Conservation (phyloP, 2,888 invertebrate species). For the Sclerodermus sp. region DNA sequence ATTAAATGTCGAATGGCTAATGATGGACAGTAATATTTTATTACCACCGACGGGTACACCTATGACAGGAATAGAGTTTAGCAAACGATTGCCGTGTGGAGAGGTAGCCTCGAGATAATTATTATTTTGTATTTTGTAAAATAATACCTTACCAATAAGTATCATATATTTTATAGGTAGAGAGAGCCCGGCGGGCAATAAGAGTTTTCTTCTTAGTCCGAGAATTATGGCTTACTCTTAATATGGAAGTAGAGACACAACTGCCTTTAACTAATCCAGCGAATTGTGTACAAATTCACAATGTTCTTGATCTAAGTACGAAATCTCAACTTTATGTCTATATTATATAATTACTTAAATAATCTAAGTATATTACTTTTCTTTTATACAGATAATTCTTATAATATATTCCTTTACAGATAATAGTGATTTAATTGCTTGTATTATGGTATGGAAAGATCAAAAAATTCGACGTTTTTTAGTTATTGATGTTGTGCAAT, state of each 20-base stretch:
- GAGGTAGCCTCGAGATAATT: conserved; percentile 66
- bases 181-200: conserved; percentile 84
- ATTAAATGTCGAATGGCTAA: conserved; percentile 90
- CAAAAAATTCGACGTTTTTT: conserved; percentile 90
- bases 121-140: conserved; percentile 5
- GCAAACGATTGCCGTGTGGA: conserved; percentile 92
- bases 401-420: too few relatives aligned
- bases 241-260: conserved; percentile 81
- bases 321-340: conserved; percentile 17
- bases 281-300: conserved; percentile 88
- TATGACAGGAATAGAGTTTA: conserved; percentile 92
- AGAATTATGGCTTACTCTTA: conserved; percentile 76
- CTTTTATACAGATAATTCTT: conserved; percentile 70
- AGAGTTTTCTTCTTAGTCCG: conserved; percentile 89
- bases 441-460: conserved; percentile 89
- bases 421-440: conserved; percentile 96
- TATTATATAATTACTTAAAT: neutral
- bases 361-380: neutral
- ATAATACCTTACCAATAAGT: too few relatives aligned
- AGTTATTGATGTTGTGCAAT: conserved; percentile 92
- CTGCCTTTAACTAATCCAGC: conserved; percentile 87
- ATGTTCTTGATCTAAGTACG: conserved; percentile 92
- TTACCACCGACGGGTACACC: conserved; percentile 95
- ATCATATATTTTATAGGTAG: conserved; percentile 65
- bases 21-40: conserved; percentile 94